Conservation (phyloP, 1,140 invertebrate species). For the Hetaerina americana region DNA sequence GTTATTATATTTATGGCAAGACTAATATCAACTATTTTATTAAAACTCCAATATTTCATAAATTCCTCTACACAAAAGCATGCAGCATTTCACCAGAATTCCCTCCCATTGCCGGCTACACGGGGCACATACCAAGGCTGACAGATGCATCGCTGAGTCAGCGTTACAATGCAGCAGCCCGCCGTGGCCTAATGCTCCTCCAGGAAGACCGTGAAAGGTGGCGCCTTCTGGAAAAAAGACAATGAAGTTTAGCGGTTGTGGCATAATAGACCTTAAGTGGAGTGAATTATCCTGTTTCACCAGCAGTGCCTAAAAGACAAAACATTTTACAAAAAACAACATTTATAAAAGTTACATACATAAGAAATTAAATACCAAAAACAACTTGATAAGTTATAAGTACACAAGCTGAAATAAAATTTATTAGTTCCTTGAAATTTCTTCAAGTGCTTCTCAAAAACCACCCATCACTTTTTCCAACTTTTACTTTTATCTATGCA, state of each 20-base stretch:
- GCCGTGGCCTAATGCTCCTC: slow-evolving; percentile 43
- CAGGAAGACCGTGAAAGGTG: slow-evolving; percentile 39
- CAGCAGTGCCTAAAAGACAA: neutral
- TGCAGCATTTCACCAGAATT: slow-evolving; percentile 50
- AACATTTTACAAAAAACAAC: too few relatives aligned
- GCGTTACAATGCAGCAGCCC: slow-evolving; percentile 50
- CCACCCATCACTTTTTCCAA: too few relatives aligned
- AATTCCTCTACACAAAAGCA: slow-evolving; percentile 28
- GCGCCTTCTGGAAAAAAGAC: neutral
- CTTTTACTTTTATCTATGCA: too few relatives aligned
- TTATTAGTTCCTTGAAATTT: too few relatives aligned
- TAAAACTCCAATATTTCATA: slow-evolving; percentile 9
- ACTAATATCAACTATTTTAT: neutral
- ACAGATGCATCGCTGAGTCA: slow-evolving; percentile 50
- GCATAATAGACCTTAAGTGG: too few relatives aligned
- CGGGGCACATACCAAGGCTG: slow-evolving; percentile 53
- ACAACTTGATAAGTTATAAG: too few relatives aligned
- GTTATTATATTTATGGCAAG: neutral
- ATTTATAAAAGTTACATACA: too few relatives aligned
- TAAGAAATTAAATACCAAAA: too few relatives aligned
- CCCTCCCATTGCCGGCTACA: slow-evolving; percentile 56
- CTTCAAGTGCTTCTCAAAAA: too few relatives aligned
- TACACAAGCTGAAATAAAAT: too few relatives aligned
- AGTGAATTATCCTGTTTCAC: neutral
- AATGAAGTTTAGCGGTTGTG: neutral